These are phyloP conservation scores for Caloenas nicobarica DNA, from an alignment of 2,113 vertebrate species.

Conservation along the genomic window DNA sequence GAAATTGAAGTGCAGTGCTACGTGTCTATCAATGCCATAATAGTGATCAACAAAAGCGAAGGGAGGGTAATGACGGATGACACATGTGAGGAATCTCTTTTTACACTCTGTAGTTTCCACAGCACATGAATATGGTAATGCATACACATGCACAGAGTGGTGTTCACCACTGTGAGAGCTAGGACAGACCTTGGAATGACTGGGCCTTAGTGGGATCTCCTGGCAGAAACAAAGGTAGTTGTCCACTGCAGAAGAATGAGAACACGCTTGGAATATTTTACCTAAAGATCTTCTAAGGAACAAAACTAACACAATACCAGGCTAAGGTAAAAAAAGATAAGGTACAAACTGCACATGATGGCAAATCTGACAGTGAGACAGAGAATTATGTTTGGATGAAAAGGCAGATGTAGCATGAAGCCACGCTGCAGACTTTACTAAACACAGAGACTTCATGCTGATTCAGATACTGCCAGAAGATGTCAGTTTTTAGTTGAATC, in stretches of 20 bases:
- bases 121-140: not conserved
- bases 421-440: not conserved
- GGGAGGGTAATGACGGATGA: no score
- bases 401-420: not conserved
- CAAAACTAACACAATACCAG: not conserved
- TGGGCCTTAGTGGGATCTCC: not conserved
- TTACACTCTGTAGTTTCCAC: not conserved
- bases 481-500: conserved; percentile 26
- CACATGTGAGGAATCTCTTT: not conserved
- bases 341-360: not conserved
- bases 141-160: not conserved
- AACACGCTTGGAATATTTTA: not conserved
- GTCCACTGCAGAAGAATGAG: not conserved
- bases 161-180: not conserved
- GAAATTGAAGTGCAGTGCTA: not conserved
- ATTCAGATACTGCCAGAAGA: conserved; percentile 15
- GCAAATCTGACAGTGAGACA: not conserved
- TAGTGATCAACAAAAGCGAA: not conserved
- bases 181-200: not conserved
- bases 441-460: not conserved
- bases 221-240: not conserved
- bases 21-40: not conserved
- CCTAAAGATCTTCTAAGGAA: not conserved
- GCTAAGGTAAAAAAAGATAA: not conserved
- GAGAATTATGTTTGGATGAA: not conserved